phyloP scores from a whole-genome alignment of 2,888 invertebrate species.

The Drosophila melanosoma region DNA sequence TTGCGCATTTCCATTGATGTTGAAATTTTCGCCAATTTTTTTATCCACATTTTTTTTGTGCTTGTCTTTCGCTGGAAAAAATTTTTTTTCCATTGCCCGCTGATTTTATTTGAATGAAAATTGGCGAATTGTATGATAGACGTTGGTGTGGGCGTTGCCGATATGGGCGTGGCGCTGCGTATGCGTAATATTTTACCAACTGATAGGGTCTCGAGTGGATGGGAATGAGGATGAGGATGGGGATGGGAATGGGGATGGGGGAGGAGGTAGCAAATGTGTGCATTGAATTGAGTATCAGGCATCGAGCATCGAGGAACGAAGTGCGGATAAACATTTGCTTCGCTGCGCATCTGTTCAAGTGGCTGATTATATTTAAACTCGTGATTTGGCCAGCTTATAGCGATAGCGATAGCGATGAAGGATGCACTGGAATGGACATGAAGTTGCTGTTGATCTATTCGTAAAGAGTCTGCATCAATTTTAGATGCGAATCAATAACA shows the following conservation, averaged over 20 bases:
- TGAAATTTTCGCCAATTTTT: constrained; percentile 67
- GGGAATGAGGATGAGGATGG: no score
- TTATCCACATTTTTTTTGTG: constrained; percentile 14
- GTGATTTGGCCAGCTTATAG: constrained; percentile 53
- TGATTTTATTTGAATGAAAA: constrained; percentile 80
- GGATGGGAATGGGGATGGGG: no score
- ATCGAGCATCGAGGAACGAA: constrained; percentile 1
- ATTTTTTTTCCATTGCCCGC: constrained; percentile 51
- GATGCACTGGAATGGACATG: constrained; percentile 15
- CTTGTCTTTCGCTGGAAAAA: constrained; percentile 14
- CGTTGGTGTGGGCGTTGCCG: constrained; percentile 60
- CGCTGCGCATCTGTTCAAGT: constrained; percentile 76
- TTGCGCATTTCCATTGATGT: constrained; percentile 81
- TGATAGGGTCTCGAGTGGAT: constrained; percentile 4
- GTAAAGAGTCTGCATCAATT: constrained; percentile 18
- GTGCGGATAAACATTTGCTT: constrained; percentile 58
- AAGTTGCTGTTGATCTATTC: constrained; percentile 37
- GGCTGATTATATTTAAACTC: constrained; percentile 73
- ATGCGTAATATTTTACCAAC: constrained; percentile 76
- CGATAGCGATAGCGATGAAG: constrained; percentile 39
- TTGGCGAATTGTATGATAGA: constrained; percentile 80
- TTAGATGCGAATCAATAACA: constrained; percentile 17
- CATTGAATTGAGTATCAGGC: constrained; percentile 15
- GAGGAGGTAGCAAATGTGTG: constrained; percentile 17
- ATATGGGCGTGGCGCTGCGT: constrained; percentile 71